A percentile compares a stretch with the other conserved stretches of the same genome.
Evolutionary conservation across 2,113 vertebrate species (phyloP).

Genomic region (Labeo rohita): DNA sequence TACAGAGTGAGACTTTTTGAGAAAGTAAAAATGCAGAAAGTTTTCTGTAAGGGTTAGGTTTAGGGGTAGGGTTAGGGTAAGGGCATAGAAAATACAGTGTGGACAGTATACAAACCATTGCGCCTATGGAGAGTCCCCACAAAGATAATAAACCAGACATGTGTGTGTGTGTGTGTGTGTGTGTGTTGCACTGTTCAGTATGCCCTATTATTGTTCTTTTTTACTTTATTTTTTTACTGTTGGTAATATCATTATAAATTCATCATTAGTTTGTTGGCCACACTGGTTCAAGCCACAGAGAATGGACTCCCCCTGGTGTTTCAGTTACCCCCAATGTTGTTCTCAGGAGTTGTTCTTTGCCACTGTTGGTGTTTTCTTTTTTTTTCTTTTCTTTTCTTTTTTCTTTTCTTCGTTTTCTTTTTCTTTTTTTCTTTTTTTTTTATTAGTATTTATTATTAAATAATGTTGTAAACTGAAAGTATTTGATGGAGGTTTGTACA

Average conservation of each 20-base stretch:
- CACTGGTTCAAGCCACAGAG: not conserved
- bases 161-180: too few species aligned
- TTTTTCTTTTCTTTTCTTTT: not conserved
- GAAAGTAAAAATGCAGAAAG: too few species aligned
- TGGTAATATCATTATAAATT: not conserved
- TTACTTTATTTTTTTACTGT: not conserved
- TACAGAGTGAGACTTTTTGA: too few species aligned
- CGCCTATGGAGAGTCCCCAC: too few species aligned
- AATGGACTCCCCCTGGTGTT: slow-evolving; percentile 17
- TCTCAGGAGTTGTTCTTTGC: not conserved
- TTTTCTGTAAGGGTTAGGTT: too few species aligned
- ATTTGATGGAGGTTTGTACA: not conserved
- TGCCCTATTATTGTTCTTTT: too few species aligned
- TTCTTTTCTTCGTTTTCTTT: too few species aligned
- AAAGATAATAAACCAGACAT: too few species aligned
- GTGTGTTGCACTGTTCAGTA: too few species aligned
- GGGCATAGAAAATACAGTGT: too few species aligned
- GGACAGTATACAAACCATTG: too few species aligned
- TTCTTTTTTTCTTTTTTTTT: not conserved
- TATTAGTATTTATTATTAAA: not conserved
- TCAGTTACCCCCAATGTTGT: not conserved
- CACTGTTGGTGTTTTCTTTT: not conserved
- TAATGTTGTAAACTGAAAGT: not conserved
- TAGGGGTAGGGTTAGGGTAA: too few species aligned
- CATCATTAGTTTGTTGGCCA: not conserved